These are phyloP conservation scores for Condylostylus longicornis DNA, from an alignment of 1,140 invertebrate genomes.

Conservation along the genomic window DNA sequence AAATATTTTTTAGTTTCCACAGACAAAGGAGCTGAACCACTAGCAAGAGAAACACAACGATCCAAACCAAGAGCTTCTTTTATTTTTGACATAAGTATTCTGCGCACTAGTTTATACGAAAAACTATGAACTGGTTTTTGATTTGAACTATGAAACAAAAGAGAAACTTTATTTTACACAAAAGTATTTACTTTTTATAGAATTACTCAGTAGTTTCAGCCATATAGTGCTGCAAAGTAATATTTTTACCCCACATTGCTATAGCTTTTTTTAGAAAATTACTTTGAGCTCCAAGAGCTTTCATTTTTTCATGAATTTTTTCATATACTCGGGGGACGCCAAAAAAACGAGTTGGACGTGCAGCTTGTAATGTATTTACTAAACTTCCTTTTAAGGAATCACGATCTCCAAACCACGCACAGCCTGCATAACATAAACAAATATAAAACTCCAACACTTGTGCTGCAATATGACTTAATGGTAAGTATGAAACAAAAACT, in stretches of 20 bases:
- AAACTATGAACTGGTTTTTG: too few relatives aligned
- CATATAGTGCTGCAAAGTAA: conserved; percentile 50
- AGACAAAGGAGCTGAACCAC: conserved; percentile 66
- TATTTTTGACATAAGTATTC: conserved; percentile 44
- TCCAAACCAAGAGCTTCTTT: conserved; percentile 56
- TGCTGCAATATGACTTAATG: conserved; percentile 74
- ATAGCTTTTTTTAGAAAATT: neutral
- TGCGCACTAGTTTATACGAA: too few relatives aligned
- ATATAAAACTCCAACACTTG: conserved; percentile 64
- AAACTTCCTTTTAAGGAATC: conserved; percentile 66
- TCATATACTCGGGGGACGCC: conserved; percentile 82
- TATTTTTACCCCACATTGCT: conserved; percentile 31
- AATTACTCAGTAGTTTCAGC: too few relatives aligned
- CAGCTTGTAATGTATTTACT: conserved; percentile 53
- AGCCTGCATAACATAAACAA: conserved; percentile 31
- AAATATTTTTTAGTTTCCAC: conserved; percentile 73
- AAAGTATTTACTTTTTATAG: too few relatives aligned
- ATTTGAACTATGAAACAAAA: too few relatives aligned
- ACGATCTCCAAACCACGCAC: conserved; percentile 64
- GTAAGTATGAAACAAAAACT: conserved; percentile 57
- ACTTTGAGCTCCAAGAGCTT: neutral
- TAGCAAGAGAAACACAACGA: conserved; percentile 44
- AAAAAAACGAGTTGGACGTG: conserved; percentile 62
- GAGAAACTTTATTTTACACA: too few relatives aligned
- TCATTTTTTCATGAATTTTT: conserved; percentile 63